Evolutionary conservation across 1,140 invertebrate genomes (phyloP).

Genomic region (Megalopta genalis): DNA sequence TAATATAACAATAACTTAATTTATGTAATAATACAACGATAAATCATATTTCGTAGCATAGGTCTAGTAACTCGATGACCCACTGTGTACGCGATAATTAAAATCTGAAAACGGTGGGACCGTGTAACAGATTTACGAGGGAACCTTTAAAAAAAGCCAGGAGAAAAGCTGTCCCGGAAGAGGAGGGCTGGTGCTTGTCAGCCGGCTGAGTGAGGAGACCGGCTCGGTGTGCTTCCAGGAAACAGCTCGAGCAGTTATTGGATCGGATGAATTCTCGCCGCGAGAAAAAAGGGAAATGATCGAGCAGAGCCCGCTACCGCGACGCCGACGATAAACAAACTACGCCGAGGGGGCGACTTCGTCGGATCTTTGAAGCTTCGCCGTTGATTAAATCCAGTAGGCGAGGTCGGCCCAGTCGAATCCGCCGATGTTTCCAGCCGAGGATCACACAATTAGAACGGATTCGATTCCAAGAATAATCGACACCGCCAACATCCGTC

Average conservation of each 20-base stretch:
- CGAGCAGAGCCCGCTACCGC: conserved; percentile 49
- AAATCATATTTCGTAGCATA: not conserved
- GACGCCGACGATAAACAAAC: conserved; percentile 76
- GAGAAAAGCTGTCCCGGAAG: conserved; percentile 31
- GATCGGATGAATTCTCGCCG: conserved; percentile 57
- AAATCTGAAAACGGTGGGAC: not conserved
- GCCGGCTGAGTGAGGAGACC: conserved; percentile 69
- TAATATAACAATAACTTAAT: not conserved
- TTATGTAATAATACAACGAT: not conserved
- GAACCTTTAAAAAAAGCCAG: conserved; percentile 1
- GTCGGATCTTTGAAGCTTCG: conserved; percentile 75
- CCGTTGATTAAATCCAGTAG: conserved; percentile 77
- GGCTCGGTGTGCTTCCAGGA: conserved; percentile 69
- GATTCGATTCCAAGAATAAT: conserved; percentile 16
- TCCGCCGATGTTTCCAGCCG: not conserved
- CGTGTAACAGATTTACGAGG: not conserved
- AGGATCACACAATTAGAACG: conserved; percentile 34
- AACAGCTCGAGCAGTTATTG: conserved; percentile 57
- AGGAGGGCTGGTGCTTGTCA: conserved; percentile 67
- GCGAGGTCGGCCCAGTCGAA: conserved; percentile 52
- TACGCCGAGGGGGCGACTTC: conserved; percentile 55
- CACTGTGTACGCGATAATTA: too few species aligned
- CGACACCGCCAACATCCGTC: too few species aligned
- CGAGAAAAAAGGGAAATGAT: conserved; percentile 52
- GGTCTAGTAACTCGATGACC: too few species aligned